Evolutionary conservation across 1,140 invertebrate species (phyloP), one percentile per base, ranked within the genome.

Genomic region (Bombus picipes): DNA sequence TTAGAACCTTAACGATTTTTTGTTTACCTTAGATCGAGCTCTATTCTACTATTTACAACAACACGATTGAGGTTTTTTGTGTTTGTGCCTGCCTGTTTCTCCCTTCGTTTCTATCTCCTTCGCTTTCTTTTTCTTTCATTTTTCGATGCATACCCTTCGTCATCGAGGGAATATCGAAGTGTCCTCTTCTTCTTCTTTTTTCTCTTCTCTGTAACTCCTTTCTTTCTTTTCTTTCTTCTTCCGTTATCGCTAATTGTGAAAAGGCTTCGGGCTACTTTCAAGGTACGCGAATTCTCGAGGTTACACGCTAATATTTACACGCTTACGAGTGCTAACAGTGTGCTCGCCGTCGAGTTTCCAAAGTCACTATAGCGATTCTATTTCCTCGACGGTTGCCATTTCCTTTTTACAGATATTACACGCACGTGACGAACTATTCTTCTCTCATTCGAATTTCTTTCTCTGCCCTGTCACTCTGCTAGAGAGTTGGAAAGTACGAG

Each of bases 261-360:
- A 91, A 91, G 89, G 90, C 88, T 89, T 89, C 90, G 87, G 87
- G 74, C 87, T 92, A 93, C 92, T 92, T 93, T 93, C 92, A 93
- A 94, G 93, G 92, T 94, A 94, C 93, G 88, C 88, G 85, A 91
- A 91, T 90, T 83, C 89, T 90, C 84, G 79, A 88, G 85, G 74
- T 92, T 83, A 83, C 32, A 78, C 74, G 81, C 75, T 77, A 85
- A 77, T 91, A 91, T 92, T 88, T 92, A 91, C 88, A 89, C 71
- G 74, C 84, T 76, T 57, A 71, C 65, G 75, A 68, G 72, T 76
- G 43, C 57, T 57, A 76, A 83, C 59, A 83, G 43, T 80, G 75
- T 77, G 65, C 53, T 43, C n/a, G n/a, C 47, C 53, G 71, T 37
- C 74, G 74, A 76, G 47, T 37, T 37, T 8, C 10, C 47, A 53